Percentiles rank a stretch among this genome's conserved stretches.
phyloP scores from a whole-genome alignment of 1,140 invertebrate species.

The Hetaerina americana region DNA sequence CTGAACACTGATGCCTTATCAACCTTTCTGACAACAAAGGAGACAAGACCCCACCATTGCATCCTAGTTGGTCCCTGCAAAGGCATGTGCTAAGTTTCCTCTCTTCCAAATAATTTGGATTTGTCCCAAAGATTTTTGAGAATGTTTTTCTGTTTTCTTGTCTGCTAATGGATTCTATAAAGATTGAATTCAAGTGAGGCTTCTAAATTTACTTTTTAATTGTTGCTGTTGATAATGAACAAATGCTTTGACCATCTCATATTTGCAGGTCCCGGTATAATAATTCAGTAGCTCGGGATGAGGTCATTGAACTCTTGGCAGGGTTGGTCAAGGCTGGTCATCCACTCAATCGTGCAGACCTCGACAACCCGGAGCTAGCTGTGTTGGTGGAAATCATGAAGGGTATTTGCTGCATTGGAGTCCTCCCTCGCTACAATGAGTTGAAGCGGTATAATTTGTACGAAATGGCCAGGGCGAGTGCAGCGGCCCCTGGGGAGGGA shows the following conservation, averaged over 20 bases:
- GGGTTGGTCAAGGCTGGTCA: conserved; percentile 50
- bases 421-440: conserved; percentile 49
- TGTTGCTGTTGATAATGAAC: not conserved
- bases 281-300: conserved; percentile 49
- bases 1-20: no score
- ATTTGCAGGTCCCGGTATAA: conserved; percentile 54
- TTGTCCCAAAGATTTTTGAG: not conserved
- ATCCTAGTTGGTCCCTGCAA: no score
- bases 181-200: not conserved
- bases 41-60: no score
- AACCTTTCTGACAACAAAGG: no score
- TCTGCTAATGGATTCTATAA: not conserved
- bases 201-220: not conserved
- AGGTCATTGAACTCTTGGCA: conserved; percentile 56
- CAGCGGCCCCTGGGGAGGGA: not conserved
- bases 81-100: not conserved
- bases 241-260: conserved; percentile 6
- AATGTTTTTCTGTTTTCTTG: not conserved
- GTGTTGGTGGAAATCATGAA: conserved; percentile 67
- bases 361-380: conserved; percentile 60
- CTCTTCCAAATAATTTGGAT: not conserved
- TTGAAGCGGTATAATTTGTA: conserved; percentile 56
- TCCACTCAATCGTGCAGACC: conserved; percentile 54
- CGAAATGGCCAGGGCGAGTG: conserved; percentile 24
- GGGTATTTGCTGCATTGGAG: conserved; percentile 44